Conservation (phyloP, 2,797 vertebrate species). For the Pogonophryne albipinna region DNA sequence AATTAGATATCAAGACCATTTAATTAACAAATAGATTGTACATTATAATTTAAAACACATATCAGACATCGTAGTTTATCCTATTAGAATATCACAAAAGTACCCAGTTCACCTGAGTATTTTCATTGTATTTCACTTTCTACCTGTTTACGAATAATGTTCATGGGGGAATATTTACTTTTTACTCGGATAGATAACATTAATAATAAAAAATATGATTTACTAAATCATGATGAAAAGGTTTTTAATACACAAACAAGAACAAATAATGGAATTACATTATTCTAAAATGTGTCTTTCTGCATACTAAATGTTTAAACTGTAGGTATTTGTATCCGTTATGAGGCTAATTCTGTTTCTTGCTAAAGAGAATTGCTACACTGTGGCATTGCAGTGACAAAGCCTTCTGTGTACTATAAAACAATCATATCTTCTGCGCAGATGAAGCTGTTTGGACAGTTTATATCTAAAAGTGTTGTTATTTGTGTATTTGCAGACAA, state of each 20-base stretch:
- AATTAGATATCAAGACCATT: background rate
- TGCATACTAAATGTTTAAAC: background rate
- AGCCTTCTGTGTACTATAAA: background rate
- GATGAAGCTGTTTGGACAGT: background rate
- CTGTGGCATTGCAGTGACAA: background rate
- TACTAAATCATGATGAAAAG: background rate
- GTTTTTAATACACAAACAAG: background rate
- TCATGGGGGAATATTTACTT: background rate
- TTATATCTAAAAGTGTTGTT: background rate
- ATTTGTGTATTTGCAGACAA: constrained; percentile 56
- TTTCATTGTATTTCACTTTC: background rate
- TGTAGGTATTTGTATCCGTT: background rate
- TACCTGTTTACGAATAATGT: background rate
- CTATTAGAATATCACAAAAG: background rate
- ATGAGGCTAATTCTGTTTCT: background rate
- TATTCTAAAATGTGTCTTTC: background rate
- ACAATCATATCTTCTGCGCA: too few relatives aligned
- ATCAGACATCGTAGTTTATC: background rate
- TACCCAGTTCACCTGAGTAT: background rate
- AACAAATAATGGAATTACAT: background rate
- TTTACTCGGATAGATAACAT: background rate
- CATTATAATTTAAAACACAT: background rate
- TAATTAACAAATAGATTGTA: background rate
- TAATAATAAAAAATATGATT: background rate
- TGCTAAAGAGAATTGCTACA: background rate